Base-by-base conservation (phyloP, 2,888 invertebrate species). In the Sinhomidia bicolor region DNA sequence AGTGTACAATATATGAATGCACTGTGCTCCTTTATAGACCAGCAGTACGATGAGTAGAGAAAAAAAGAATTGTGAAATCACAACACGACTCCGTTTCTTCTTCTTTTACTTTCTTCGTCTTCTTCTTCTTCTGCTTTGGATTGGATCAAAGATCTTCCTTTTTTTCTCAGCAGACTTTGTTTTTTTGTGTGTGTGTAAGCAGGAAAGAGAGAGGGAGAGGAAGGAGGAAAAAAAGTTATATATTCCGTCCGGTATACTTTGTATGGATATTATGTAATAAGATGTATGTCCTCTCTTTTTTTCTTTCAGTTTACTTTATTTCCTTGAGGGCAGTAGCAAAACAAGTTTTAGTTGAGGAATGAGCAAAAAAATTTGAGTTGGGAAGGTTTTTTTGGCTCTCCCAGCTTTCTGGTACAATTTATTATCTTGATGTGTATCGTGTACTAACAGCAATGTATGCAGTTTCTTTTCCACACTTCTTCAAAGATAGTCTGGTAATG, bases 31-130 rank as follows among this genome's bases (percentile, higher is more conserved):
- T n/a, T n/a, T n/a, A n/a, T n/a, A n/a, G n/a, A 51, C 32, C 51
- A 32, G 54, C 26, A 44, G 26, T 14, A n/a, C 36, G 12, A 68
- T 41, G 17, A 41, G 36, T 0, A 51, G 76, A 41, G 78, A 32
- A 17, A 36, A 14, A 51, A 74, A 20, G 62, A 80, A 86, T 80
- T 86, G 86, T 86, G 86, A 81, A 86, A 80, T 80, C 86, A 81
- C 80, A 74, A 81, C 86, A 86, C 86, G 80, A 86, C 29, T 79
- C 57, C n/a, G 54, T 29, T 41, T 80, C 60, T 80, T 62, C 17
- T 76, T 51, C 32, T 76, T 51, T 29, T 44, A 68, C 23, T 44
- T 44, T 74, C 29, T n/a, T 68, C n/a, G 26, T 68, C 12, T n/a
- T 29, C 68, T 68, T 68, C 14, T 12, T 79, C 60, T 57, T 76